A percentile compares a stretch with the other conserved stretches of the same genome.
phyloP scores from a whole-genome alignment of 2,797 vertebrate species.

The Chelonia mydas region DNA sequence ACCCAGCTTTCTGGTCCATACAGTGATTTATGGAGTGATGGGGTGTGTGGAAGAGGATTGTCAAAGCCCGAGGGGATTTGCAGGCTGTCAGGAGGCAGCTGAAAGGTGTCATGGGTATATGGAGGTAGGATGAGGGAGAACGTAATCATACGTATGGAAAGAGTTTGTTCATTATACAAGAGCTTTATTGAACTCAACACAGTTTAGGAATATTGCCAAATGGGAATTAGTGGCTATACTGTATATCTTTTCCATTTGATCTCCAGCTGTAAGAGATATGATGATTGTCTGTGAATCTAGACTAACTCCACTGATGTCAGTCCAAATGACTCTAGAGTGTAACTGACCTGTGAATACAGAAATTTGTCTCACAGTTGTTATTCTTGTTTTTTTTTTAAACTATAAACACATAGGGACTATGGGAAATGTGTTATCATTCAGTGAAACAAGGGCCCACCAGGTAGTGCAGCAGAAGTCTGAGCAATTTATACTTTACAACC shows the following conservation, averaged over 20 bases:
- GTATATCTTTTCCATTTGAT: background rate
- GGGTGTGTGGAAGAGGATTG: background rate
- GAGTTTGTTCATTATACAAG: background rate
- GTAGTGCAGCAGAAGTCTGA: conserved; percentile 93
- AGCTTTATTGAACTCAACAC: background rate
- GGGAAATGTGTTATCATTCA: conserved; percentile 95
- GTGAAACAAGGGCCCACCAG: conserved; percentile 94
- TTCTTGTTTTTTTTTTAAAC: conserved; percentile 15
- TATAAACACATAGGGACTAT: conserved; percentile 84
- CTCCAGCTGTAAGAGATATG: background rate
- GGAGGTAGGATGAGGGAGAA: background rate
- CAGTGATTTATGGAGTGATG: background rate
- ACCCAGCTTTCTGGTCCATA: background rate
- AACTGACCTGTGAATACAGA: background rate
- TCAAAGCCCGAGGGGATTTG: background rate
- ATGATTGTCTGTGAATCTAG: background rate
- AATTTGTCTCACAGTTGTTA: background rate
- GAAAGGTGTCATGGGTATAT: background rate
- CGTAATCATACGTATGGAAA: background rate
- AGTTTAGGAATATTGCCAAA: background rate
- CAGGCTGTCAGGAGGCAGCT: background rate
- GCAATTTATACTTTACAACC: conserved; percentile 94
- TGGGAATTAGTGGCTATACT: background rate
- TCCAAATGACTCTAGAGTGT: fast-evolving
- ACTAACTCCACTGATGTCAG: background rate